These are phyloP conservation scores for Epinephelus cyanopodus DNA, from an alignment of 2,113 vertebrate species.

Conservation along the genomic window DNA sequence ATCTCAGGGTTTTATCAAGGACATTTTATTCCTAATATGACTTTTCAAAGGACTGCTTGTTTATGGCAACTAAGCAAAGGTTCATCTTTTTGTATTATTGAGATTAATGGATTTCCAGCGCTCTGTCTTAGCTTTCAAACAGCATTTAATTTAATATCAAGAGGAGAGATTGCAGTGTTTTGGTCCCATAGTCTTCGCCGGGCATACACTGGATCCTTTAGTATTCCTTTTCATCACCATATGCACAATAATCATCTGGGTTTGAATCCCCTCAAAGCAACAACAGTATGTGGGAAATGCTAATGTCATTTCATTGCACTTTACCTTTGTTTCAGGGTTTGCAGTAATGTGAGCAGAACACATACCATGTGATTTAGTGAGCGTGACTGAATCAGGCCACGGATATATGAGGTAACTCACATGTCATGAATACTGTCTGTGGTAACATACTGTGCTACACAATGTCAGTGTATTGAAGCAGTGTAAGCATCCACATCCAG, in stretches of 20 bases:
- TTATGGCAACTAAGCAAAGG: constrained; percentile 23
- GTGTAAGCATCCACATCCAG: neutral
- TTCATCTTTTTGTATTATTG: constrained; percentile 37
- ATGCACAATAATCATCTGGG: neutral
- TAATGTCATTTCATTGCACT: neutral
- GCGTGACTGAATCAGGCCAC: constrained; percentile 27
- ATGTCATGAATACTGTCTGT: neutral
- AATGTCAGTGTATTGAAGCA: neutral
- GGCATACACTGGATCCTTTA: neutral
- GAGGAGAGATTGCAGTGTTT: neutral
- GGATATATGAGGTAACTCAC: neutral
- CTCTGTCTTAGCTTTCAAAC: constrained; percentile 14
- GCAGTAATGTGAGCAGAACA: neutral
- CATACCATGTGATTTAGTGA: neutral
- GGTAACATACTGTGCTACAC: neutral
- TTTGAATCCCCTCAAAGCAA: constrained; percentile 3
- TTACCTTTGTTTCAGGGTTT: neutral
- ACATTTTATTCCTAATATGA: constrained; percentile 47
- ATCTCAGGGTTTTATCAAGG: constrained; percentile 65
- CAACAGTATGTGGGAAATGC: neutral
- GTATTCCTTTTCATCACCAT: neutral
- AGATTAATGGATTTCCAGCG: constrained; percentile 35
- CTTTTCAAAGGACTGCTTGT: constrained; percentile 58
- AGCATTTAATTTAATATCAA: constrained; percentile 10
- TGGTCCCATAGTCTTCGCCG: neutral